Base-by-base conservation (phyloP, 2,888 invertebrate species). In the Malthinus flaveolus region DNA sequence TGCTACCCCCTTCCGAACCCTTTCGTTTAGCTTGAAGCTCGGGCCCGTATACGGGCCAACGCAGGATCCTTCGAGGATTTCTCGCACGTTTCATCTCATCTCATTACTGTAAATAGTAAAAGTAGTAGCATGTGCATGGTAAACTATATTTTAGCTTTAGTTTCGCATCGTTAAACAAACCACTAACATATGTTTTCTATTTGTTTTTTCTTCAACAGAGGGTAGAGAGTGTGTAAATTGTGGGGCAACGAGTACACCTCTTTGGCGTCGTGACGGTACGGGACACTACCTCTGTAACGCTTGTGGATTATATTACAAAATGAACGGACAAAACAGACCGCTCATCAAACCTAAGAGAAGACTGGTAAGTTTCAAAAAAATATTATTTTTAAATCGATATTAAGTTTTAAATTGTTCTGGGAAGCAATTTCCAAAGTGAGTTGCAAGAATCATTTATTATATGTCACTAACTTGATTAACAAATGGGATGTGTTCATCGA, bases 261-360 rank as follows among this genome's bases (percentile, higher is more conserved):
- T 99, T 63, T 92, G 96, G 96, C 87, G 96, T 77, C 86, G 99
- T 73, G 98, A 99, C 81, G 97, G 97, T 68, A 97, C 97, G 68
- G 98, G 97, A 45, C 95, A 94, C 80, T 98, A 97, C 84, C 87
- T 91, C 74, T 98, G 97, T 87, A 98, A 98, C 83, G 99, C 99
- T 70, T 99, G 99, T 82, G 99, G 98, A 72, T 89, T 99, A 71
- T 99, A 99, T 85, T 97, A 97, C 86, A 98, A 98, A 86, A 98
- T 98, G 97, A 99, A 99, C 82, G 98, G 98, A 74, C 95, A 96
- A 81, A 97, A 97, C 82, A 85, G 98, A 80, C 98, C 98, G 59
- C 89, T 99, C 77, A 97, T 97, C 84, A 98, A 98, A 87, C 97
- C 98, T 77, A 97, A 98, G 85, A 90, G 98, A 88, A 91, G 98